Evolutionary conservation across 2,113 vertebrate species (phyloP).

Genomic region (Symphodus melops): DNA sequence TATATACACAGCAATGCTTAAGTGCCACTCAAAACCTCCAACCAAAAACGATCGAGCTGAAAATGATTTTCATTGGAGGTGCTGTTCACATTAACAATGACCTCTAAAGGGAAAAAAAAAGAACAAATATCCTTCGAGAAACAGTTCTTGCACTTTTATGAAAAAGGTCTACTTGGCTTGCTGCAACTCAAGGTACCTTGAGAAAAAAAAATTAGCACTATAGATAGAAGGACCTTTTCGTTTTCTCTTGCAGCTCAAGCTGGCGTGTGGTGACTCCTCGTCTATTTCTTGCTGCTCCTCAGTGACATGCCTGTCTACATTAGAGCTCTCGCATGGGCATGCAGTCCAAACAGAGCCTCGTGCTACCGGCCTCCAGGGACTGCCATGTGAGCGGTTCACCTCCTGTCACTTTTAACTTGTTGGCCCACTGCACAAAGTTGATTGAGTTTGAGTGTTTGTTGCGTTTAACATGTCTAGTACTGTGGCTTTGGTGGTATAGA

Average conservation of each 20-base stretch:
- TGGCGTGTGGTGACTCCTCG: conserved; percentile 33
- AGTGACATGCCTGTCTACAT: conserved; percentile 54
- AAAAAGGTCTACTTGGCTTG: neutral
- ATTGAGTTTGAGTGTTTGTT: conserved; percentile 15
- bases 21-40: neutral
- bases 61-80: neutral
- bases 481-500: neutral
- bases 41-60: neutral
- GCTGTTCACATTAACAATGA: neutral
- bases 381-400: conserved; percentile 57
- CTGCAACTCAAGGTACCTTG: conserved; percentile 14
- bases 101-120: neutral
- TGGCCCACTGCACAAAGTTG: conserved; percentile 29
- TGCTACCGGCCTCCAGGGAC: conserved; percentile 61
- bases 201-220: conserved; percentile 22
- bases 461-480: neutral
- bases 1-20: neutral
- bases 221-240: conserved; percentile 17
- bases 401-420: conserved; percentile 50
- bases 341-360: conserved; percentile 52
- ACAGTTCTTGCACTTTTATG: neutral
- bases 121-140: neutral
- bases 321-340: conserved; percentile 50
- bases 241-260: conserved; percentile 35
- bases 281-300: conserved; percentile 53